Evolutionary conservation across 2,888 invertebrate species (phyloP).

Genomic region (Erpobdella octoculata): DNA sequence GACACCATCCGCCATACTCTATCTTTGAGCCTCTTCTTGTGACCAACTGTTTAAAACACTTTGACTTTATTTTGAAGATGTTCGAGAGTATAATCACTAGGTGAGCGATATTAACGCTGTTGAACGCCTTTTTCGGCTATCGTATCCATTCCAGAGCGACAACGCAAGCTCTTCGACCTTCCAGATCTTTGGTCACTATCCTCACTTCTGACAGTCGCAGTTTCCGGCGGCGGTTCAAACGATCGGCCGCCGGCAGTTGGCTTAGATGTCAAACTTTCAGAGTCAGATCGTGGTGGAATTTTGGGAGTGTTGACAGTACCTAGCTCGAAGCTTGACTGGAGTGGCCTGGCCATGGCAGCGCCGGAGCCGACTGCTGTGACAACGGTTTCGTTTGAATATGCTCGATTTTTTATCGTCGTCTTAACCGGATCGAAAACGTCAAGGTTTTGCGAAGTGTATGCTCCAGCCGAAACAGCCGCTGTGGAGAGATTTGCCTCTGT

Average conservation of each 20-base stretch:
- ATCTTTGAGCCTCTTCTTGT: no score
- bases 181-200: neutral
- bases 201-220: neutral
- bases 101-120: no score
- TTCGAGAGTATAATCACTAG: no score
- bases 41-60: no score
- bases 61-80: no score
- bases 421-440: neutral
- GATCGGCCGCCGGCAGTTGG: neutral
- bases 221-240: neutral
- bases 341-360: neutral
- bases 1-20: no score
- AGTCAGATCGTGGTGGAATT: neutral
- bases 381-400: neutral
- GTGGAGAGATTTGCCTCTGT: neutral
- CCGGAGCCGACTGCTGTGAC: neutral
- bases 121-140: neutral
- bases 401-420: neutral
- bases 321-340: neutral
- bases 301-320: neutral
- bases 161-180: neutral
- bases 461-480: neutral
- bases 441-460: neutral
- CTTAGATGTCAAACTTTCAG: neutral
- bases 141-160: neutral